Evolutionary conservation across 2,888 invertebrate genomes (phyloP), one percentile per base, ranked within the genome.

Genomic region (Morpho helenor): DNA sequence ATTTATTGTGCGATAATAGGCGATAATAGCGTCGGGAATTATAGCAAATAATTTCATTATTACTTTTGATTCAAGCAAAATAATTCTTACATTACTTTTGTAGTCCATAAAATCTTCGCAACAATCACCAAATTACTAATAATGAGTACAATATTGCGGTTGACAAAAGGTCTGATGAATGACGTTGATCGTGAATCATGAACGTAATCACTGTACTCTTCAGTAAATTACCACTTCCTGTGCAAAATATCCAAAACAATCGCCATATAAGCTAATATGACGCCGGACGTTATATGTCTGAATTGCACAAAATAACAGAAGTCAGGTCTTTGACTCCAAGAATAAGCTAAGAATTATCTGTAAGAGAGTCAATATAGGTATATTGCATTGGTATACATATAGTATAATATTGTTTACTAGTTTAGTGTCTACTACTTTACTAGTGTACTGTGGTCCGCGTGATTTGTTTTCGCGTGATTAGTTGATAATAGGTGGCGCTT

Each of bases 261-360:
- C 49, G 49, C 42, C 55, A 57, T 60, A 43, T 52, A 54, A 55
- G 39, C 47, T 56, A 44, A 45, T 59, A 59, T 62, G 49, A 56
- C 49, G 60, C 56, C 41, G 60, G 57, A 58, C 53, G 52, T 57
- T 60, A 62, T 69, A 49, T 52, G 57, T 52, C 59, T 67, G 68
- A 76, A 80, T 79, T 78, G 75, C 69, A 72, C 71, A 63, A 70
- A 76, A 79, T 79, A 76, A 75, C 67, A 43, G 66, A 66, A 69
- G 66, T 57, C 31, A 60, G 66, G 62, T 64, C 43, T 58, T 65
- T 63, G 69, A 57, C 67, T 66, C 66, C 68, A 63, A 71, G 73
- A 69, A 69, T 75, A 74, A 72, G 74, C 73, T 65, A 75, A 70
- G 70, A 73, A 64, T 55, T 67, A 43, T 9, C 6, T 31, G 31